Conservation (phyloP, 2,888 invertebrate genomes). For the Heliconius erato region DNA sequence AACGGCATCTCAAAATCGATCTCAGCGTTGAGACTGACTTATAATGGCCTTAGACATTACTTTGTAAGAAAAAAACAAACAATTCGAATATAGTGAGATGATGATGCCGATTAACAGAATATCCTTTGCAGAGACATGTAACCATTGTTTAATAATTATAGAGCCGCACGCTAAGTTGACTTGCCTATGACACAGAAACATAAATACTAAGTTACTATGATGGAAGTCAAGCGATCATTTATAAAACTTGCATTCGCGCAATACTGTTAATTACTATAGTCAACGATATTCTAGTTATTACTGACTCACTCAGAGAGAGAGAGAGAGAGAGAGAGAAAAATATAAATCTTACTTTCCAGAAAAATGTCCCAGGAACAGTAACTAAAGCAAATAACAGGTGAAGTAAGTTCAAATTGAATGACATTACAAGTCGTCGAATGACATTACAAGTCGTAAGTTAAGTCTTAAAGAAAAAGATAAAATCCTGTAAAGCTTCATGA, state of each 20-base stretch:
- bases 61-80: neutral
- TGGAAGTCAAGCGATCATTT: neutral
- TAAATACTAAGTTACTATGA: neutral
- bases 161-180: neutral
- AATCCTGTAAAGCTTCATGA: neutral
- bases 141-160: constrained; percentile 12
- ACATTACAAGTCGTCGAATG: too few relatives aligned
- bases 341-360: neutral
- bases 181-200: constrained; percentile 1
- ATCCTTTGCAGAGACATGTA: neutral
- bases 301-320: too few relatives aligned
- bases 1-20: too few relatives aligned
- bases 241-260: neutral
- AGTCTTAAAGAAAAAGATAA: neutral
- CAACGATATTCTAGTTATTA: too few relatives aligned
- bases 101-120: neutral
- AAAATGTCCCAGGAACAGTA: neutral
- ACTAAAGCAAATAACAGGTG: too few relatives aligned
- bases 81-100: neutral
- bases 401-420: too few relatives aligned
- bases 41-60: neutral
- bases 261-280: neutral
- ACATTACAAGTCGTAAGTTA: too few relatives aligned
- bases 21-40: too few relatives aligned
- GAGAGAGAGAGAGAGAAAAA: too few relatives aligned